Base-by-base conservation (phyloP, 1,140 invertebrate species). In the Drosophila orosa region DNA sequence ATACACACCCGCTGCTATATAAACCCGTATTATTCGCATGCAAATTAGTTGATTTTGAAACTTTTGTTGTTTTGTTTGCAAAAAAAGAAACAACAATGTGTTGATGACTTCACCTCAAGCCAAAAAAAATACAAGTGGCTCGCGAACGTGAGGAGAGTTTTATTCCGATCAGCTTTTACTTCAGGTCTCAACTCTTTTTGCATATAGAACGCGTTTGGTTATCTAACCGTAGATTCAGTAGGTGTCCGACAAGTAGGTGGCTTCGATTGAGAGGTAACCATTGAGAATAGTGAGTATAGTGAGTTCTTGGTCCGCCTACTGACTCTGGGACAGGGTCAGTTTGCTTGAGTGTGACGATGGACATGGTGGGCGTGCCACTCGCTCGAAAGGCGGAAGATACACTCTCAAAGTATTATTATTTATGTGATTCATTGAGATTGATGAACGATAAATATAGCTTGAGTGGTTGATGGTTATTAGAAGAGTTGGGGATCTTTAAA, bases 41-140 rank as follows among this genome's bases (percentile, higher is more conserved):
- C 76, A 87, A 87, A 87, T 87, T 74, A 83, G 84, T 80, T 77
- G 54, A 86, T 86, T 86, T 86, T 83, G 67, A 83, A 87, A 86
- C 61, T 63, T 83, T 81, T 59, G 44, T 66, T 69, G 22, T 45
- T 50, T 73, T 63, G 68, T 77, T 78, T 59, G 83, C 83, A 62
- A 80, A 77, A 71, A 48, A 55, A n/a, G 7, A 45, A 69, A 35
- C 68, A 44, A 58, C 65, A 58, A 79, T 68, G 62, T 76, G 84
- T 69, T 69, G 83, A 87, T 87, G 83, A 87, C 83, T 87, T 87
- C 83, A 87, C 84, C 84, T 45, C 60, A 66, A 57, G 45, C 25
- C 42, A n/a, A 47, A 68, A 45, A 57, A 31, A 15, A 47, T 9
- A 47, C 17, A 67, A 54, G 29, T 72, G 60, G 56, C 35, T 42